Evolutionary conservation across 2,113 vertebrate genomes (phyloP).

Genomic region (Corvus hawaiiensis): DNA sequence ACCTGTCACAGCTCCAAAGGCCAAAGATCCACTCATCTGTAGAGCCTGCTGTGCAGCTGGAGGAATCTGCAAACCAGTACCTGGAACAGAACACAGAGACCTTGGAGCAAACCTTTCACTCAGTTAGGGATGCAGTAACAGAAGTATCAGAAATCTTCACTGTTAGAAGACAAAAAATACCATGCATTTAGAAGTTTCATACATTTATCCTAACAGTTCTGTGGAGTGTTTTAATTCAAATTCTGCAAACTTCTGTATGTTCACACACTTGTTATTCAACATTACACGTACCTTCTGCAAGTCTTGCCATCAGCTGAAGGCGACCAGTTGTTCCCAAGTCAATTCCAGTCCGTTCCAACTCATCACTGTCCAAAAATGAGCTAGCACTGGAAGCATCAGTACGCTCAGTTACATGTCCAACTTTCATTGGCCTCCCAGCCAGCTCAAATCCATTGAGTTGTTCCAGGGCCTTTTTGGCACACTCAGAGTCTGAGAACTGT

Average conservation of each 20-base stretch:
- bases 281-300: constrained; percentile 84
- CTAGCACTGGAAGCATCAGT: constrained; percentile 87
- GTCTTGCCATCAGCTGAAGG: constrained; percentile 92
- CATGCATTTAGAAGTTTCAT: background rate
- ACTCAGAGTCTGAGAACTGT: constrained; percentile 92
- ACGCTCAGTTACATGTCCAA: constrained; percentile 94
- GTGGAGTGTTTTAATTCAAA: background rate
- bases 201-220: background rate
- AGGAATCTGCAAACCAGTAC: constrained; percentile 94
- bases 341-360: constrained; percentile 90
- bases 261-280: background rate
- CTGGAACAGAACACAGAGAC: constrained; percentile 21
- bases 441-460: constrained; percentile 95
- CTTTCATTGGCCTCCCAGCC: constrained; percentile 96
- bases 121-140: background rate
- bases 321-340: constrained; percentile 93
- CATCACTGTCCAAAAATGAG: constrained; percentile 91
- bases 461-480: constrained; percentile 95
- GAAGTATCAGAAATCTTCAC: background rate
- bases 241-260: too few relatives aligned
- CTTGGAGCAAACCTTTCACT: background rate
- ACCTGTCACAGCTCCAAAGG: constrained; percentile 96
- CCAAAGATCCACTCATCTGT: constrained; percentile 94
- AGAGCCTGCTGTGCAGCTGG: constrained; percentile 94
- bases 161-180: background rate